Evolutionary conservation across 2,888 invertebrate genomes (phyloP).

Genomic region (Antheraea assamensis): DNA sequence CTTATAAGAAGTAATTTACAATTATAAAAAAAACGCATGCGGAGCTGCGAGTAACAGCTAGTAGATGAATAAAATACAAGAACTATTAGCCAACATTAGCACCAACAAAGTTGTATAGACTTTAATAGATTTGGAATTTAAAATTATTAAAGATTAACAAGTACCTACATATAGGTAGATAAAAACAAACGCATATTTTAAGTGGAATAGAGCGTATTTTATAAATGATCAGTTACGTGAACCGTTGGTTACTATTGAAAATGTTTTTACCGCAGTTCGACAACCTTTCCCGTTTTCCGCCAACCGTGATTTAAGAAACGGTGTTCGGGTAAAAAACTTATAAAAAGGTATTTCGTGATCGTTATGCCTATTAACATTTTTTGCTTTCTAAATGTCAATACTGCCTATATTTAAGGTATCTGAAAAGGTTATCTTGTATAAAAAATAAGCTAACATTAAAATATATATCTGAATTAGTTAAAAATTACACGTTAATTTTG

Average conservation of each 20-base stretch:
- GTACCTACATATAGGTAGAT: background rate
- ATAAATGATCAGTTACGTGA: background rate
- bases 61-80: too few relatives aligned
- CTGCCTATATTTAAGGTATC: slow-evolving; percentile 23
- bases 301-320: slow-evolving; percentile 41
- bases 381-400: slow-evolving; percentile 45
- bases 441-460: background rate
- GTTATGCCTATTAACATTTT: slow-evolving; percentile 44
- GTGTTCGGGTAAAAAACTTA: slow-evolving; percentile 42
- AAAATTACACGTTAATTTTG: too few relatives aligned
- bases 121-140: background rate
- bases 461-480: background rate
- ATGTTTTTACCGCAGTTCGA: slow-evolving; percentile 46
- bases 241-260: slow-evolving; percentile 20
- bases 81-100: too few relatives aligned
- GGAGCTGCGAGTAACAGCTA: too few relatives aligned
- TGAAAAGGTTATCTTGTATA: slow-evolving; percentile 22
- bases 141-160: background rate
- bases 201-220: background rate
- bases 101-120: too few relatives aligned
- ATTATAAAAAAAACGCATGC: too few relatives aligned
- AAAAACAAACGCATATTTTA: background rate
- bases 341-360: slow-evolving; percentile 46
- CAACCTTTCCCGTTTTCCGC: slow-evolving; percentile 49
- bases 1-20: too few relatives aligned